Base-by-base conservation (phyloP, 2,113 vertebrate species). In the Neofelis nebulosa region DNA sequence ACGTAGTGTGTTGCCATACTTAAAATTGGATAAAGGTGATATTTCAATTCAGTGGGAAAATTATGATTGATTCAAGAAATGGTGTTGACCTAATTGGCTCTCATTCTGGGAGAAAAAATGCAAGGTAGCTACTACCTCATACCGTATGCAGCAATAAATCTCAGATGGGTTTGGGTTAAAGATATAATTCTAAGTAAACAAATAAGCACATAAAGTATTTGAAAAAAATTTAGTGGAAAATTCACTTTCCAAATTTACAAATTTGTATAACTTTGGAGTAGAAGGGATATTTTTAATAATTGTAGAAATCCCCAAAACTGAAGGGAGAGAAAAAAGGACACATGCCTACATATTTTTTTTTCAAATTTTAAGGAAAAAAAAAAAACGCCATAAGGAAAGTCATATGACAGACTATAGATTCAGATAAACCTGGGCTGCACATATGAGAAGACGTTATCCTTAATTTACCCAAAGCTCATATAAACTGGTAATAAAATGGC, bases 401-500 rank as follows among this genome's bases (percentile, higher is more conserved):
- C 38, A 82, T 61, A 91, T 25, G 33, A 69, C 14, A 86, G 87
- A 84, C 12, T 57, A 27, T 55, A 88, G 81, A 38, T 33, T 73
- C 29, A 81, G 29, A 41, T 68, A 71, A 80, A 85, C 25, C 41
- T 82, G 27, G 89, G 52, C 2, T 63, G 11, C 29, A 90, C 15
- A 18, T 38, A 15, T 38, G 48, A 91, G 91, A 85, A 31, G 7
- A 61, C 57, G 25, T 92, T 29, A 19, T 69, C 21, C 48, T 82
- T 82, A 68, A 65, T 74, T 82, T 57, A 18, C 7, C 52, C n/a
- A 76, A 89, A 48, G 31, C 38, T 74, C 55, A 45, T 41, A 48
- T 33, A 93, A 97, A 85, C 57, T 96, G 61, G 29, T 55, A 87
- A 71, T 50, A 85, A 96, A 95, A 55, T 61, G 19, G 10, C 41